Evolutionary conservation across 2,797 vertebrate species (phyloP).

Genomic region (Centroberyx gerrardi): DNA sequence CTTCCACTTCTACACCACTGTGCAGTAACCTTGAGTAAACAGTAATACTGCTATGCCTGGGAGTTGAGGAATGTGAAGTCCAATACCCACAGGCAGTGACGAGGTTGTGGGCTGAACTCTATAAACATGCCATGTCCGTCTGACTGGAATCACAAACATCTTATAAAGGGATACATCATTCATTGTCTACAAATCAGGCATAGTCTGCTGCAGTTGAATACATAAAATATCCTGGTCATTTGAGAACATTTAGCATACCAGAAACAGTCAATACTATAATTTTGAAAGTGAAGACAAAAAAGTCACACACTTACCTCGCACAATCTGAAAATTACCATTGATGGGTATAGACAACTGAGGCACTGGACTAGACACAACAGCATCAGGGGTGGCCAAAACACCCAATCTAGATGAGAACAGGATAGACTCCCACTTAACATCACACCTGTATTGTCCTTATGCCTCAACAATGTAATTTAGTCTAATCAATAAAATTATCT

Average conservation of each 20-base stretch:
- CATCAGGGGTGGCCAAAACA: constrained; percentile 85
- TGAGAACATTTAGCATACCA: not conserved
- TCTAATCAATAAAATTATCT: not conserved
- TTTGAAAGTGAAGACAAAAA: not conserved
- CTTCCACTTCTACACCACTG: not conserved
- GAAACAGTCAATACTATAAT: not conserved
- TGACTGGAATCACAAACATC: constrained; percentile 18
- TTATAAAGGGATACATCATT: constrained; percentile 2
- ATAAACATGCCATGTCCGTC: not conserved
- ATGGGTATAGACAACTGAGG: constrained; percentile 87
- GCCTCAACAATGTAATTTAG: not conserved
- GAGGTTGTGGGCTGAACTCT: not conserved
- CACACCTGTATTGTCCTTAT: not conserved
- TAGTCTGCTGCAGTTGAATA: not conserved
- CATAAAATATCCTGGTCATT: not conserved
- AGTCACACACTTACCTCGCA: constrained; percentile 79
- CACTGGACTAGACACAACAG: constrained; percentile 83
- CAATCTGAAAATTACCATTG: constrained; percentile 84
- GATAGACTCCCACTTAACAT: constrained; percentile 55
- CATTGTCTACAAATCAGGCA: not conserved
- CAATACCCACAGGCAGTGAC: constrained; percentile 3
- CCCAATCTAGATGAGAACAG: constrained; percentile 80
- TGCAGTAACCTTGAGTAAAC: constrained; percentile 14
- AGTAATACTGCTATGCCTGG: not conserved
- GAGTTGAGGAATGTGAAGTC: constrained; percentile 30